phyloP scores from a whole-genome alignment of 1,140 invertebrate species.

The Mizuhopecten yessoensis region DNA sequence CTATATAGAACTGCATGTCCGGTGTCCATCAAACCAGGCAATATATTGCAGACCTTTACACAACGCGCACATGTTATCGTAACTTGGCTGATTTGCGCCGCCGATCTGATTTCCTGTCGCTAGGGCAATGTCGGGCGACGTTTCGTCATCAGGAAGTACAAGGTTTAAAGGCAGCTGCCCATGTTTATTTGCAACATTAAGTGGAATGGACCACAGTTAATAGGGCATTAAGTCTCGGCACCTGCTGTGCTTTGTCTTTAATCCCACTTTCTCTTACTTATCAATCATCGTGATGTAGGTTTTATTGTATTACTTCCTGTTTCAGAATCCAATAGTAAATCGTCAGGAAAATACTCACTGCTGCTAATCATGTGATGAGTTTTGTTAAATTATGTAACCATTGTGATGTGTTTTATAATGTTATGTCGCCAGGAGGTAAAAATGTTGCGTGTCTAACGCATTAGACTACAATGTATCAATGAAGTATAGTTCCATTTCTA shows the following conservation, averaged over 20 bases:
- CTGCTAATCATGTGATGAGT: too few relatives aligned
- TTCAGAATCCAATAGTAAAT: not conserved
- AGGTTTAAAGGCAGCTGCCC: not conserved
- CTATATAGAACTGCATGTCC: constrained; percentile 2
- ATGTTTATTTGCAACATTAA: not conserved
- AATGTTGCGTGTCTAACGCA: too few relatives aligned
- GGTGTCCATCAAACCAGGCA: not conserved
- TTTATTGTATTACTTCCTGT: not conserved
- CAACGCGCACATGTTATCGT: not conserved
- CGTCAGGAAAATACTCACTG: not conserved
- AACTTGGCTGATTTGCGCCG: not conserved
- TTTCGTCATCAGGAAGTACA: not conserved
- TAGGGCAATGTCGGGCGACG: not conserved
- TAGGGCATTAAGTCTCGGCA: not conserved
- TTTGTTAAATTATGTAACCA: too few relatives aligned
- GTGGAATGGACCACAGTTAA: not conserved
- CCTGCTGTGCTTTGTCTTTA: not conserved
- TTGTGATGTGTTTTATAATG: too few relatives aligned
- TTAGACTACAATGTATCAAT: too few relatives aligned
- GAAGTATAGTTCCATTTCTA: too few relatives aligned
- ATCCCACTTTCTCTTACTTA: not conserved
- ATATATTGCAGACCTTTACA: not conserved
- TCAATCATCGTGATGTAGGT: not conserved
- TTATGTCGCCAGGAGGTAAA: too few relatives aligned
- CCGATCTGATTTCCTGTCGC: not conserved